phyloP scores from a whole-genome alignment of 1,140 invertebrate species.

The Heliconius eleuchia region DNA sequence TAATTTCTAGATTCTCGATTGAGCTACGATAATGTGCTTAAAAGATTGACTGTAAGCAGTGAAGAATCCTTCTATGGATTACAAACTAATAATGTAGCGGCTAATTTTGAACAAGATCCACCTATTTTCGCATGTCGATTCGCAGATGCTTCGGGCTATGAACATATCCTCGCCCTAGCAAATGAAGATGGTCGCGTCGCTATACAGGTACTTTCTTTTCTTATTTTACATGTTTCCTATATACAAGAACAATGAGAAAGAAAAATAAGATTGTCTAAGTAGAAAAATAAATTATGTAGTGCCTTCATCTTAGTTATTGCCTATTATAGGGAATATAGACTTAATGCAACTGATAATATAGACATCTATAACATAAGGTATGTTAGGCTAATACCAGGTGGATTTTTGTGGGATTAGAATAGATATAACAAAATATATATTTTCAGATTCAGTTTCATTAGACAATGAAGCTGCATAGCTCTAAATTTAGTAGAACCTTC shows the following conservation, averaged over 20 bases:
- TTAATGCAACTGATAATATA: no score
- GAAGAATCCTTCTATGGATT: constrained; percentile 82
- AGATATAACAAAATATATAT: no score
- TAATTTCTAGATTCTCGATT: constrained; percentile 69
- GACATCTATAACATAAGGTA: no score
- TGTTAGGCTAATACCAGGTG: no score
- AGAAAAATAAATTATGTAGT: no score
- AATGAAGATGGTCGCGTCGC: constrained; percentile 92
- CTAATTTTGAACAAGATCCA: constrained; percentile 80
- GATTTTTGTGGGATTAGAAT: no score
- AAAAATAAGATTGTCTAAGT: background rate
- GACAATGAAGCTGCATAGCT: no score
- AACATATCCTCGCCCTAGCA: constrained; percentile 89
- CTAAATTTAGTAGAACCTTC: no score
- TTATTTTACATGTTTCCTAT: background rate
- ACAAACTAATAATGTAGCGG: constrained; percentile 63
- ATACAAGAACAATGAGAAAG: background rate
- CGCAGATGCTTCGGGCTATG: constrained; percentile 82
- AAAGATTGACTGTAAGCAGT: constrained; percentile 70
- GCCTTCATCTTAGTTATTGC: no score
- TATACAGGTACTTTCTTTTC: constrained; percentile 77
- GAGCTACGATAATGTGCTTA: constrained; percentile 77
- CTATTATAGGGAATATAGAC: no score
- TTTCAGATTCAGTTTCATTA: no score
- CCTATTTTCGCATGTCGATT: constrained; percentile 86